Base-by-base conservation (phyloP, 1,140 invertebrate genomes). In the Neotoxoptera formosana region DNA sequence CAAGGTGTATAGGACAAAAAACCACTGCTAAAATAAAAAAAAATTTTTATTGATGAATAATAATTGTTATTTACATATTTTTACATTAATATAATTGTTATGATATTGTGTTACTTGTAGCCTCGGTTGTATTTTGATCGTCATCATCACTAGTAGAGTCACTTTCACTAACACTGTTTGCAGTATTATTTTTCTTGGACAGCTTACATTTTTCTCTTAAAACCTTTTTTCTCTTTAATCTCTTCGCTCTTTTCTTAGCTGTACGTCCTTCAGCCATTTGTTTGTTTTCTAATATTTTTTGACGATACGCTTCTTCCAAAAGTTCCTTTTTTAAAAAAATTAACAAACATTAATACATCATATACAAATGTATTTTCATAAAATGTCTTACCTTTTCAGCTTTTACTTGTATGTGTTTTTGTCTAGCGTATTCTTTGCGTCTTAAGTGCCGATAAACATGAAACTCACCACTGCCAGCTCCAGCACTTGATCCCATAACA, bases 391-490 rank as follows among this genome's bases (percentile, higher is more conserved):
- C 98, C 95, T 97, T 97, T 96, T 97, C 96, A 94, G 97, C 97
- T 95, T 98, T 98, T 95, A 98, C 97, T 95, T 98, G 97, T 95
- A 99, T 98, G 94, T 97, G 97, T 95, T 99, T 99, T 95, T 99
- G 98, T 94, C 99, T 96, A 2, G 98, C 97, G 96, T 99, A 99
- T 96, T 99, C 99, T 95, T 99, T 98, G 91, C 99, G 96, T 76
- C 99, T 95, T 36, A 99, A 96, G 96, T 99, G 99, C 94, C 99
- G 96, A 94, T 99, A 99, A 1, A 99, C 99, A 96, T 99, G 99
- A 96, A 99, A 99, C 95, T 99, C 99, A 89, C 99, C 99, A 95
- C 98, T 99, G 36, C 99, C 99, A 91, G 99, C 99, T 81, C 99
- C 99, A 93, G 99, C 99, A 96, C 98, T 99, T 34, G 98, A 99